Evolutionary conservation across 2,797 vertebrate genomes (phyloP).

Genomic region (Podargus strigoides): DNA sequence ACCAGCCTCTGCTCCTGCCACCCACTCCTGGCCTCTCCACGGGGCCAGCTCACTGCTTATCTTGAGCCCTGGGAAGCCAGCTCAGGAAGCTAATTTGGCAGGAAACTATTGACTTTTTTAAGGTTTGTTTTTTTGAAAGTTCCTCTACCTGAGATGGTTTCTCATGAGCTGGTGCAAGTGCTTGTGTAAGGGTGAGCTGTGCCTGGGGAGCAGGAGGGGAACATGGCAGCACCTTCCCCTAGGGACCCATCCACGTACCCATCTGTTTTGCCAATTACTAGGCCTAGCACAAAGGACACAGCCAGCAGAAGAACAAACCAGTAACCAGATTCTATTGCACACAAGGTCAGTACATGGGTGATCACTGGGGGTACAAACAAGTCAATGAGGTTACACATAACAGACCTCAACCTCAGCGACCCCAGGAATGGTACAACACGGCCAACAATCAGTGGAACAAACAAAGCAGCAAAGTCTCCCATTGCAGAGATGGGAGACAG

Average conservation of each 20-base stretch:
- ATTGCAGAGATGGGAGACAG: too few relatives aligned
- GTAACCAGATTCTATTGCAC: too few relatives aligned
- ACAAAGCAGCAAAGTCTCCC: too few relatives aligned
- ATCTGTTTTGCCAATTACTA: too few relatives aligned
- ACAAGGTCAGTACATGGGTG: too few relatives aligned
- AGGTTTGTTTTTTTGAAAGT: neutral
- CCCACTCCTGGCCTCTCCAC: neutral
- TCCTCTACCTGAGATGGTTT: neutral
- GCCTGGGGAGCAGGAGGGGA: accelerated
- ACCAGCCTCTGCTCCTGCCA: neutral
- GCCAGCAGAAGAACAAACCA: too few relatives aligned
- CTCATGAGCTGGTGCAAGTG: neutral
- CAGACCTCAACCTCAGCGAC: too few relatives aligned
- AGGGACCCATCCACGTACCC: neutral
- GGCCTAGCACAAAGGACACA: too few relatives aligned
- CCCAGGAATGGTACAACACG: too few relatives aligned
- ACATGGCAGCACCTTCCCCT: neutral
- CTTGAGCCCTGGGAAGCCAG: neutral
- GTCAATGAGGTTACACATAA: too few relatives aligned
- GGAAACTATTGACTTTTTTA: neutral
- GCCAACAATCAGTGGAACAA: too few relatives aligned
- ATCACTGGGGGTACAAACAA: too few relatives aligned
- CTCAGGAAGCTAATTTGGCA: neutral
- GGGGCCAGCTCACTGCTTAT: neutral
- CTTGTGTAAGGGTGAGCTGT: accelerated